phyloP scores from a whole-genome alignment of 1,140 invertebrate species.

The Reticulitermes speratus region DNA sequence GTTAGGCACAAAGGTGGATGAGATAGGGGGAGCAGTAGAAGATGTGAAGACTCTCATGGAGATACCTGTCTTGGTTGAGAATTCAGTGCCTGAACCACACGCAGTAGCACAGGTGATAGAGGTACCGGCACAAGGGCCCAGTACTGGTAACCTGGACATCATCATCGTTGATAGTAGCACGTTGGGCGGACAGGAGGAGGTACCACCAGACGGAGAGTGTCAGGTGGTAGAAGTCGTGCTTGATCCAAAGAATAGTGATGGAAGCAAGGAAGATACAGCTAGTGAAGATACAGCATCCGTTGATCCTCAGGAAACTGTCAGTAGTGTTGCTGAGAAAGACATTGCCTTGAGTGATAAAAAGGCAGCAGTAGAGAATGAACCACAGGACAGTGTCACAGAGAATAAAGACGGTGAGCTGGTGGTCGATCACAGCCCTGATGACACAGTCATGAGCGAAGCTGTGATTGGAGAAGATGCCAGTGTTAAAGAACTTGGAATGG shows the following conservation, averaged over 20 bases:
- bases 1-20: conserved; percentile 32
- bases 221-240: not conserved
- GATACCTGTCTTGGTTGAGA: not conserved
- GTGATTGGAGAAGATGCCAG: not conserved
- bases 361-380: conserved; percentile 30
- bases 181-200: not conserved
- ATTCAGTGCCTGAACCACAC: not conserved
- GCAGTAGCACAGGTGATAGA: not conserved
- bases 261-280: not conserved
- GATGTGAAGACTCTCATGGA: not conserved
- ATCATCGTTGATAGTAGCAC: not conserved
- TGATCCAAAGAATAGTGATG: not conserved
- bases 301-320: not conserved
- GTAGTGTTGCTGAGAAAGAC: conserved; percentile 26
- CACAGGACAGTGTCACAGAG: not conserved
- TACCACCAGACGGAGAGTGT: not conserved
- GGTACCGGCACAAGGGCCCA: not conserved
- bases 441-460: not conserved
- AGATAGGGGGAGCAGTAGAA: conserved; percentile 33
- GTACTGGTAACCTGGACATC: not conserved
- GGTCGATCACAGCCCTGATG: not conserved
- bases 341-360: conserved; percentile 35
- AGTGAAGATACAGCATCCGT: not conserved
- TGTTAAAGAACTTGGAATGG: not conserved
- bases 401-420: not conserved